Evolutionary conservation across 2,113 vertebrate species (phyloP).

Genomic region (Picathartes gymnocephalus): DNA sequence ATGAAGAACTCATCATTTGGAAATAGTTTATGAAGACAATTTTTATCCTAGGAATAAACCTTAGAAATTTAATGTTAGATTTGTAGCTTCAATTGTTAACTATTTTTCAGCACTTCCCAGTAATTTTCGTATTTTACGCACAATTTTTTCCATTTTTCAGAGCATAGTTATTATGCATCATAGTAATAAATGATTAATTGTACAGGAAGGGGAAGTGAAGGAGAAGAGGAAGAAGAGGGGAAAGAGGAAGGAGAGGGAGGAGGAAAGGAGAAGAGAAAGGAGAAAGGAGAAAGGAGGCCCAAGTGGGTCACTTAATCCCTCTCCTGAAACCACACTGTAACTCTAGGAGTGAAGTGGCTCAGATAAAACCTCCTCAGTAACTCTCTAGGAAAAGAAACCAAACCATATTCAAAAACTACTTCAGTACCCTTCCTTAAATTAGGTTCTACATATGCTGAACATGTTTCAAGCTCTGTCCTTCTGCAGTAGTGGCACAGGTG

Average conservation of each 20-base stretch:
- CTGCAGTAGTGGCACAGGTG: background rate
- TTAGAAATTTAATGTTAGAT: background rate
- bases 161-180: background rate
- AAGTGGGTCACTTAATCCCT: background rate
- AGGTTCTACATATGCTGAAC: background rate
- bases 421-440: background rate
- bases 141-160: background rate
- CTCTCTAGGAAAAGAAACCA: background rate
- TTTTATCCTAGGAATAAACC: background rate
- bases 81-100: background rate
- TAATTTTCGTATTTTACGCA: background rate
- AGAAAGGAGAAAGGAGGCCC: background rate
- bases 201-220: background rate
- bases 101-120: background rate
- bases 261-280: background rate
- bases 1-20: background rate
- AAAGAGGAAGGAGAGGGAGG: too few species aligned
- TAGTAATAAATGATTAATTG: background rate
- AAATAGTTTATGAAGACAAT: background rate
- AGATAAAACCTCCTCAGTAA: background rate
- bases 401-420: background rate
- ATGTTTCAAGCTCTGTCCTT: background rate
- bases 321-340: background rate
- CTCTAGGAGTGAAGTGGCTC: background rate
- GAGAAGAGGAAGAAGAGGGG: background rate